Evolutionary conservation across 1,140 invertebrate genomes (phyloP), one percentile per base, ranked within the genome.

Genomic region (Venturia canescens): DNA sequence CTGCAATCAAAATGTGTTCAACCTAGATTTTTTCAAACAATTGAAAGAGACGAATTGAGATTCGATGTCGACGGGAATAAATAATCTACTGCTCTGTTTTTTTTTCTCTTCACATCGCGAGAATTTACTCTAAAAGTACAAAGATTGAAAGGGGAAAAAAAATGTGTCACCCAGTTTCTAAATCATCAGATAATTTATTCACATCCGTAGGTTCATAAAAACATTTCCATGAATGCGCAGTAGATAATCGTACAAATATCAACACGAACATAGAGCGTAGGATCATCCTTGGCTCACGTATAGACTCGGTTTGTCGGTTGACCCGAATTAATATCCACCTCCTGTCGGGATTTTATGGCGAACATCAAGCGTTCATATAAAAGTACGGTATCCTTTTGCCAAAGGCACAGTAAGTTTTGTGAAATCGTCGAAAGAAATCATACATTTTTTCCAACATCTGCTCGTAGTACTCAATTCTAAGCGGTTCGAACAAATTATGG

Each of bases 241-340:
- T n/a, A 9, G 57, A 23, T 60, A 60, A 60, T 60, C 57, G 6
- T 3, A n/a, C 57, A 60, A 60, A 60, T n/a, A 60, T 60, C 57
- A 60, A 23, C 21, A 60, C 21, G 18, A 60, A 21, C 57, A 60
- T 60, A n/a, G 1, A 60, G 21, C 57, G 57, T 60, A 60, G 57
- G 57, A 60, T 60, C 6, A 60, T 60, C 57, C 57, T 60, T 60
- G 57, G 57, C 18, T 21, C 57, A 9, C 57, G 21, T 60, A 60
- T 3, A 60, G 57, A n/a, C 57, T 9, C 1, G n/a, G 48, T 50
- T 50, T 50, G 48, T 18, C 48, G 57, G 57, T 7, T 60, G 57
- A 60, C 57, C 57, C 57, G n/a, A 60, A 60, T 50, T 60, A 34
- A 60, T 60, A 23, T 60, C 48, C 48, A 50, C 48, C 57, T 60